Evolutionary conservation across 2,797 vertebrate species (phyloP), one percentile per base, ranked within the genome.

Genomic region (Podargus strigoides): DNA sequence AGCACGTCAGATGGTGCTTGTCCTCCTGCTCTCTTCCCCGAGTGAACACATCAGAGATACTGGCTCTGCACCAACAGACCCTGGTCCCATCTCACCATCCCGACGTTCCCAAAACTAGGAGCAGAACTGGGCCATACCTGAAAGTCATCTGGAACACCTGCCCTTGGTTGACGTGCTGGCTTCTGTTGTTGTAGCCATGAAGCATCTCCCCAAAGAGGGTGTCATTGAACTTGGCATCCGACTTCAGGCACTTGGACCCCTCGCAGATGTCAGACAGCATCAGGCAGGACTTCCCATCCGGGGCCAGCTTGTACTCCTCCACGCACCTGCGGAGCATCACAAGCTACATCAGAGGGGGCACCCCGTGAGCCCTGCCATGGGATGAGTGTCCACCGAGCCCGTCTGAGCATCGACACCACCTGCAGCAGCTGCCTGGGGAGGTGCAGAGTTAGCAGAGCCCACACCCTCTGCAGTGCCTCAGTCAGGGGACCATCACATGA

Each of bases 61-160:
- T 67, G 63, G 20, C 39, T 47, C 60, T 85, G 41, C 12, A 41
- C 47, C 39, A 42, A 16, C 0, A 0, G 19, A n/a, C 10, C 36
- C 80, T 4, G 2, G n/a, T 42, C 44, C 67, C 60, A 24, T 15
- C 53, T 52, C 68, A 23, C 24, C 89, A 63, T 12, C 64, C 58
- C 3, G 0, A 20, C 4, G 14, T 36, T 67, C 58, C 76, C 76
- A 32, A 62, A 69, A 13, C 5, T 0, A 24, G 46, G 19, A 53
- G 46, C 64, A 80, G 56, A 58, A 66, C 23, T 3, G 4, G 27
- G 19, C 70, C 97, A 67, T 98, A 99, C 99, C 99, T 98, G 98
- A 99, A 99, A 39, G 98, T 99, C 99, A 99, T 99, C 97, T 99
- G 99, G 98, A 99, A 99, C 94, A 99, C 99, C 97, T 99, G 99